Conservation (phyloP, 2,888 invertebrate genomes). For the Aporophyla nigra region DNA sequence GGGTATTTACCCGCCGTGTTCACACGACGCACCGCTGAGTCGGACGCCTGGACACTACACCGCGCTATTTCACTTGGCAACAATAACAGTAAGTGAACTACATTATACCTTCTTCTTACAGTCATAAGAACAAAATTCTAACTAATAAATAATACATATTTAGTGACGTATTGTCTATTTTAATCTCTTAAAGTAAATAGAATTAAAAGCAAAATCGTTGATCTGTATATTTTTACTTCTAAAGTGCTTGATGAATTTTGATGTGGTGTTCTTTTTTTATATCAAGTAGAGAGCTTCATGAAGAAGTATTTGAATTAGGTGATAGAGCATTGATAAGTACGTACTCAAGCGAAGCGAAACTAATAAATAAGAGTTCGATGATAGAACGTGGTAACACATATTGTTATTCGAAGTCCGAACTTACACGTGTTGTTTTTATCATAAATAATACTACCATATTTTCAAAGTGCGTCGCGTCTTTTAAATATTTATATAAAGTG, state of each 20-base stretch:
- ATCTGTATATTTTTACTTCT: neutral
- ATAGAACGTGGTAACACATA: neutral
- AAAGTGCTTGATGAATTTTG: constrained; percentile 10
- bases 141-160: neutral
- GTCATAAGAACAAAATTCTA: neutral
- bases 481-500: neutral
- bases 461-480: neutral
- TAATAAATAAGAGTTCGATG: neutral
- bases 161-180: constrained; percentile 2
- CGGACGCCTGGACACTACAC: constrained; percentile 97
- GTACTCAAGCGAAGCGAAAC: neutral
- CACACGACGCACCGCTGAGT: constrained; percentile 96
- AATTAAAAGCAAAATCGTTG: neutral
- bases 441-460: neutral
- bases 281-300: neutral
- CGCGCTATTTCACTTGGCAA: constrained; percentile 91
- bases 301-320: neutral
- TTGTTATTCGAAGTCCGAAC: neutral
- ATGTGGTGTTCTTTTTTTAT: neutral
- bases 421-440: constrained; percentile 1
- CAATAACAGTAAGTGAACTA: constrained; percentile 75
- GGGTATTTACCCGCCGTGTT: constrained; percentile 96
- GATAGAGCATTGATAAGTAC: neutral
- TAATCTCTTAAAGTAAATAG: constrained; percentile 6
- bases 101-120: neutral